Percentiles rank a stretch among this genome's conserved stretches.
phyloP scores from a whole-genome alignment of 2,888 invertebrate species.

The Tortrix viridana region DNA sequence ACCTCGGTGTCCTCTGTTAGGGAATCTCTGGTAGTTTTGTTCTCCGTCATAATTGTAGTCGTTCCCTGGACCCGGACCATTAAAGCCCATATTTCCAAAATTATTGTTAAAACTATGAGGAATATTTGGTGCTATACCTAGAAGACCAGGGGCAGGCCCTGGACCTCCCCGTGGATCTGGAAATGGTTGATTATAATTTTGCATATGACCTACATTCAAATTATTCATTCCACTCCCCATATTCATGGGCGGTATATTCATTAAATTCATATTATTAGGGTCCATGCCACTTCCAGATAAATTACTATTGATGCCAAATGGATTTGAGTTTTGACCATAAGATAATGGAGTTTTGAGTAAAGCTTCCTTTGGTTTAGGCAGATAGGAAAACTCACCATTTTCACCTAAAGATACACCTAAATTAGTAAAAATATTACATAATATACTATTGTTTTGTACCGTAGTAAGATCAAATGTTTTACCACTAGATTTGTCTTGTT shows the following conservation, averaged over 20 bases:
- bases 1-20: conserved; percentile 72
- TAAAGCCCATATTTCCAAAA: conserved; percentile 74
- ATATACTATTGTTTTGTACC: conserved; percentile 77
- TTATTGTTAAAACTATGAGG: conserved; percentile 80
- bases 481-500: conserved; percentile 82
- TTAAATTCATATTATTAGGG: conserved; percentile 68
- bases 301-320: conserved; percentile 64
- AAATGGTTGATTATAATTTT: conserved; percentile 71
- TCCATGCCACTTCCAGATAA: conserved; percentile 65
- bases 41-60: conserved; percentile 76
- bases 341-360: conserved; percentile 73
- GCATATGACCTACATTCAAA: conserved; percentile 73
- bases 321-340: conserved; percentile 66
- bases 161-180: conserved; percentile 78
- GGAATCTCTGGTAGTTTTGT: conserved; percentile 73
- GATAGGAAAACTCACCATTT: conserved; percentile 81
- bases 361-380: conserved; percentile 77
- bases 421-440: conserved; percentile 86
- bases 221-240: conserved; percentile 70
- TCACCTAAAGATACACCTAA: conserved; percentile 85
- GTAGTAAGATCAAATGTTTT: conserved; percentile 82
- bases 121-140: conserved; percentile 84
- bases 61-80: conserved; percentile 70
- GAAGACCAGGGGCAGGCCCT: conserved; percentile 81
- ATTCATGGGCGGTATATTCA: conserved; percentile 72